Evolutionary conservation across 23 tunicate genomes (phyloP).

Genomic region (Pegea sp.): DNA sequence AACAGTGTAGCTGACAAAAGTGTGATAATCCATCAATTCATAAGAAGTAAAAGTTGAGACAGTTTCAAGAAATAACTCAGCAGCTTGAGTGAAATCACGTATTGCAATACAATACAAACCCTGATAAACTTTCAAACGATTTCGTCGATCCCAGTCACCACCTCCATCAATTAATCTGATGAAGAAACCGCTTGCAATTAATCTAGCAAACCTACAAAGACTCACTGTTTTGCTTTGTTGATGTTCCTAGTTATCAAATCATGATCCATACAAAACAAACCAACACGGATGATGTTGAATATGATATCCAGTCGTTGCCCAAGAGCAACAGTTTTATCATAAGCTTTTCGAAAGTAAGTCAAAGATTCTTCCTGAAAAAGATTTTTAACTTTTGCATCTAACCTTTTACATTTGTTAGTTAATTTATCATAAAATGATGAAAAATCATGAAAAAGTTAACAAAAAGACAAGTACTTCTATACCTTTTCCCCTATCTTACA

Average conservation of each 20-base stretch:
- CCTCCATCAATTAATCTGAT: conserved; percentile 73
- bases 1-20: conserved; percentile 72
- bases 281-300: conserved; percentile 69
- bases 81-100: conserved; percentile 76
- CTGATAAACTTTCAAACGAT: conserved; percentile 85
- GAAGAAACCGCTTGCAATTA: not conserved
- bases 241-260: conserved; percentile 58
- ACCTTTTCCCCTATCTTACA: conserved; percentile 52
- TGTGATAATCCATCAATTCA: conserved; percentile 89
- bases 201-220: not conserved
- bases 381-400: not conserved
- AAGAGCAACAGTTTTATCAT: conserved; percentile 80
- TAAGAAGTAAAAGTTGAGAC: conserved; percentile 84
- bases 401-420: too few relatives aligned
- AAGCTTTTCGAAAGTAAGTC: conserved; percentile 26
- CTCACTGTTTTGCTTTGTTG: conserved; percentile 48
- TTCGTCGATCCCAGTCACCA: conserved; percentile 97
- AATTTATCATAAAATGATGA: too few relatives aligned
- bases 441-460: not conserved
- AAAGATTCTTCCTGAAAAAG: conserved; percentile 18
- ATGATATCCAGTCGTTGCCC: conserved; percentile 78
- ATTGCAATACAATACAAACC: conserved; percentile 71
- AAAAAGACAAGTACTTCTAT: not conserved
- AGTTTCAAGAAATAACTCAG: conserved; percentile 57
- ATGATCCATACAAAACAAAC: conserved; percentile 89